Evolutionary conservation across 2,888 invertebrate genomes (phyloP), one percentile per base, ranked within the genome.

Genomic region (Caenorhabditis angaria): DNA sequence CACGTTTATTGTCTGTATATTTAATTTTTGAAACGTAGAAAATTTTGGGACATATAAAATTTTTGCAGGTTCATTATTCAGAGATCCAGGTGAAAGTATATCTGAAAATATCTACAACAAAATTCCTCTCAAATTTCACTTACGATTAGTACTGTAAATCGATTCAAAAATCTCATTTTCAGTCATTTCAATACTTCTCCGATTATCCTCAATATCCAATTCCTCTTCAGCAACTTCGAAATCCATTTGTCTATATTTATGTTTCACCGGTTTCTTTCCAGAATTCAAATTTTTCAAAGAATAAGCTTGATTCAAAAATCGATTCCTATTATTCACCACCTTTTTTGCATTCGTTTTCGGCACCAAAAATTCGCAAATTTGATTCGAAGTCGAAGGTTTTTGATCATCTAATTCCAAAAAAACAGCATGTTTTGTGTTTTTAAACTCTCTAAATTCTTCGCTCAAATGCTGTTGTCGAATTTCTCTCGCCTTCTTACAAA

Each of bases 111-210:
- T 35, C 14, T 14, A 6, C 14, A 6, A 35, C 35, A 35, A 6
- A 6, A 35, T 35, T 35, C n/a, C n/a, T n/a, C n/a, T n/a, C n/a
- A n/a, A n/a, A n/a, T n/a, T n/a, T n/a, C n/a, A n/a, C 32, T 56
- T 14, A 56, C 55, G 28, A 56, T 56, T 56, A 3, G 2, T 20
- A 29, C 55, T n/a, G 10, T 28, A 20, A 32, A 58, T 47, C 18
- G 58, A 41, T n/a, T 24, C 20, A 24, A 47, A 47, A 8, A 58
- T 14, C 5, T 58, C 58, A 1, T 20, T 3, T 1, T 58, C 58
- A 3, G 25, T 58, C 14, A 58, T 28, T 12, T 41, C 47, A 12
- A 58, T 58, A 27, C 58, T 58, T 47, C 58, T 41, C 18, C 18
- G 5, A 14, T 58, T 25, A 58, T 58, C 58, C 47, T 20, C 8